These are phyloP conservation scores for Clanis bilineata DNA, from an alignment of 2,888 invertebrate genomes.

Conservation along the genomic window DNA sequence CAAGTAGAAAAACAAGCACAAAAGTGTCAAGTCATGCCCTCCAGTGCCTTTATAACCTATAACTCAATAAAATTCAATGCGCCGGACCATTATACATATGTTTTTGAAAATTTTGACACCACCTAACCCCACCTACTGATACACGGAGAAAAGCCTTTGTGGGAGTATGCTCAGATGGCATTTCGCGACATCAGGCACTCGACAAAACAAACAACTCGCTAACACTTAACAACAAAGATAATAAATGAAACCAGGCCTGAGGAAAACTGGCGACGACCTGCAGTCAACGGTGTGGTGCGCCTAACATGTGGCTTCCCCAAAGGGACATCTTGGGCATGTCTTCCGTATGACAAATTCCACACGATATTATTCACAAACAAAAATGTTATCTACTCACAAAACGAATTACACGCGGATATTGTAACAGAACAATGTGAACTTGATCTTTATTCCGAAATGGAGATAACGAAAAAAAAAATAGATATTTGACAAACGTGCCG, in stretches of 20 bases:
- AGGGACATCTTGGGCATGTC: conserved; percentile 70
- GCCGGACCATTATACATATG: conserved; percentile 28
- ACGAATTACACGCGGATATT: conserved; percentile 38
- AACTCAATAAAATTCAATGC: not conserved
- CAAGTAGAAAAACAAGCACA: conserved; percentile 26
- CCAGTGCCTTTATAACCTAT: conserved; percentile 21
- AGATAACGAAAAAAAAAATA: conserved; percentile 61
- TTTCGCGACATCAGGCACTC: not conserved
- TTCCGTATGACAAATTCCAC: conserved; percentile 48
- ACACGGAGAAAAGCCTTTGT: conserved; percentile 38
- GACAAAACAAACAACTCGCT: conserved; percentile 15
- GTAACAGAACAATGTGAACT: conserved; percentile 43
- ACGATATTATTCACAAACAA: conserved; percentile 50
- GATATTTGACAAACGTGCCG: conserved; percentile 78
- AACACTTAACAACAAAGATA: conserved; percentile 27
- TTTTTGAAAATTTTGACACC: conserved; percentile 33
- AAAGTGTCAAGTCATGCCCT: conserved; percentile 37
- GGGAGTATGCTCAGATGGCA: conserved; percentile 2
- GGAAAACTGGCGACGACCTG: conserved; percentile 42
- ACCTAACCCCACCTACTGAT: conserved; percentile 73
- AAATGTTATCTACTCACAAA: conserved; percentile 43
- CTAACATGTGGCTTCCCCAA: conserved; percentile 73
- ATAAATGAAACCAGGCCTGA: conserved; percentile 45
- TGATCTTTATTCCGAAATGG: conserved; percentile 50
- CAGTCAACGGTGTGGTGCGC: conserved; percentile 51